Evolutionary conservation across 2,113 vertebrate genomes (phyloP), one percentile per base, ranked within the genome.

Genomic region (Acrocephalus arundinaceus): DNA sequence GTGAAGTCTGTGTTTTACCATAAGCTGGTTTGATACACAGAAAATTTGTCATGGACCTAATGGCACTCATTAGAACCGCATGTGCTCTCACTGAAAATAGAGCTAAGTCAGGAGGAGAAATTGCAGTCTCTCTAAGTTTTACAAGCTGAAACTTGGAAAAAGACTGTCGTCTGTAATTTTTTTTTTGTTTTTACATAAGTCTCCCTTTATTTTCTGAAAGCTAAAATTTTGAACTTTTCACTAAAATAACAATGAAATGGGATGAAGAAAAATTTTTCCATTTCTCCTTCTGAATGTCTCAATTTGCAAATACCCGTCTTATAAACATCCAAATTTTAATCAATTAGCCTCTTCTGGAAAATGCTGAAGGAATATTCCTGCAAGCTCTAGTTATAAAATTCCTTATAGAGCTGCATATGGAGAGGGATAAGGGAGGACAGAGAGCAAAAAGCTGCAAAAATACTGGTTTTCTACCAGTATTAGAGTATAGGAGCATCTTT

Each of bases 21-120:
- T 94, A 94, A 94, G 89, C 86, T 74, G 22, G 43, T 85, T 87
- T 96, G 84, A 91, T 91, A 89, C 81, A 87, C 54, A 79, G 76
- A 90, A 95, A 94, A 94, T 91, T 96, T 95, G 78, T 94, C 95
- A 89, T 6, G 71, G 80, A 92, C 88, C 77, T 91, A 97, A 89
- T 91, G 75, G 71, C 79, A 95, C 57, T 94, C 93, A 89, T 94
- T 95, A 95, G 87, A 95, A 71, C 67, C 10, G 15, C 86, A 85
- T 85, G 89, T 95, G 78, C 79, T 94, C 78, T 79, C 67, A 79
- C 90, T 96, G 93, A 94, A 97, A 94, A 94, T 90, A 96, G 92
- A 93, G 85, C 71, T 94, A 94, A 94, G 67, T 83, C 74, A 90
- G 82, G 79, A 91, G 59, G 48, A 87, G 62, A 90, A 96, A 76